These are phyloP conservation scores for Stegostoma tigrinum DNA, from an alignment of 2,113 vertebrate genomes.

Conservation along the genomic window DNA sequence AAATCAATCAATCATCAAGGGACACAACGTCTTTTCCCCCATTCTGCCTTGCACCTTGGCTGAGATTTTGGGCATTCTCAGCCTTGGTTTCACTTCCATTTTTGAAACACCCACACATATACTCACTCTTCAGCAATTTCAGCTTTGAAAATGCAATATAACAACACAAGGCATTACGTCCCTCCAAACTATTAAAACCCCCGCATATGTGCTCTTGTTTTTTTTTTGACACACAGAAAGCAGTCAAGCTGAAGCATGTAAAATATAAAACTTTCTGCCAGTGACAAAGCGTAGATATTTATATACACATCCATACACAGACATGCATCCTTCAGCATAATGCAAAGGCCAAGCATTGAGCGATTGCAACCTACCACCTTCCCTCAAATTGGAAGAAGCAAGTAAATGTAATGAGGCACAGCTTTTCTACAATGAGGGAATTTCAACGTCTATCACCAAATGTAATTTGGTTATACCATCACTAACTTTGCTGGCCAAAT, in stretches of 20 bases:
- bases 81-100: background rate
- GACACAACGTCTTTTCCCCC: background rate
- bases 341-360: background rate
- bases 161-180: background rate
- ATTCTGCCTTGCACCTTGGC: background rate
- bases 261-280: background rate
- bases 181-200: background rate
- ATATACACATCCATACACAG: background rate
- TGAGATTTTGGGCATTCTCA: background rate
- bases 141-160: background rate
- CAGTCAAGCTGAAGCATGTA: background rate
- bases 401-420: background rate
- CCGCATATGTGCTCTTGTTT: background rate
- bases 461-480: background rate
- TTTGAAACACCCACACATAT: background rate
- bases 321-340: background rate
- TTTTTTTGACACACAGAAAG: background rate
- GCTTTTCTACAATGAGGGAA: background rate
- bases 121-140: background rate
- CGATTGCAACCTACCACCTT: background rate
- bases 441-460: background rate
- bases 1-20: slow-evolving; percentile 35
- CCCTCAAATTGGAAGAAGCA: background rate
- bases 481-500: background rate
- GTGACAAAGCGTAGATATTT: background rate